Conservation (phyloP, 2,797 vertebrate species). For the Pseudochirops cupreus region DNA sequence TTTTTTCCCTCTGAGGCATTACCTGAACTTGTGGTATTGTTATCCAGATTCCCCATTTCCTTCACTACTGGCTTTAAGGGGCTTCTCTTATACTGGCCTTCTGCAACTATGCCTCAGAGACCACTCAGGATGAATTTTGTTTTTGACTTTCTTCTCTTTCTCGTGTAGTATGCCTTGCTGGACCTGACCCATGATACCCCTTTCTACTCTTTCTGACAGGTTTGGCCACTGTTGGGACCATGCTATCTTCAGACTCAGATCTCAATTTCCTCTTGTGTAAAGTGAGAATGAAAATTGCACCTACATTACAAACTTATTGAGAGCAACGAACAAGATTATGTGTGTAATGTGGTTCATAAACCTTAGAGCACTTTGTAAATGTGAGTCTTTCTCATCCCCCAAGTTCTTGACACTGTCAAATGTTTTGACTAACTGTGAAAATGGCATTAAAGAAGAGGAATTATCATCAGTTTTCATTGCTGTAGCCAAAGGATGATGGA, state of each 20-base stretch:
- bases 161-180: neutral
- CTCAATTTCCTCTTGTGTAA: neutral
- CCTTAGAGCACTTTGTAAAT: neutral
- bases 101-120: neutral
- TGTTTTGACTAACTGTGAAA: neutral
- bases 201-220: neutral
- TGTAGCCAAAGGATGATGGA: neutral
- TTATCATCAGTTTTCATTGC: neutral
- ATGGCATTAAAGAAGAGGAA: neutral
- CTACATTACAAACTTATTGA: neutral
- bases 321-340: neutral
- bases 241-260: neutral
- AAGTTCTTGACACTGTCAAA: neutral
- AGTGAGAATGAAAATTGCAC: neutral
- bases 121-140: neutral
- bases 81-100: neutral
- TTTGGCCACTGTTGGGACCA: neutral
- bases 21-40: neutral
- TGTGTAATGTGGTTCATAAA: neutral
- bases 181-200: neutral
- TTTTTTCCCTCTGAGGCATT: neutral
- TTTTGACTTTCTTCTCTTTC: neutral
- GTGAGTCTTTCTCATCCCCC: neutral
- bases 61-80: neutral
- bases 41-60: neutral